Conservation (phyloP, 2,888 invertebrate genomes). For the Strigamia crassipes region DNA sequence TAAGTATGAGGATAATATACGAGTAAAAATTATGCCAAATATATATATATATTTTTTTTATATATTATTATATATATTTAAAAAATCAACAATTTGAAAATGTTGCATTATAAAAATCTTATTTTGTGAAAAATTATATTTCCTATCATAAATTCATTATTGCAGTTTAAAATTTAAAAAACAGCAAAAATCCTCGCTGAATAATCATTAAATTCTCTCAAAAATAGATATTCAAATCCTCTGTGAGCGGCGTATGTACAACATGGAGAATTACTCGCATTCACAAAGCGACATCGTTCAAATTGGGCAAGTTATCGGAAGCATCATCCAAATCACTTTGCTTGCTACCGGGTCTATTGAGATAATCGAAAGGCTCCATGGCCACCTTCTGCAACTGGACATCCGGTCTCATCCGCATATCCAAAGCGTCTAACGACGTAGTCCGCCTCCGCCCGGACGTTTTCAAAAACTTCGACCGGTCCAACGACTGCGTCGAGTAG, state of each 20-base stretch:
- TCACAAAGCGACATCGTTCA: slow-evolving; percentile 50
- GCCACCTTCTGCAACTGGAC: slow-evolving; percentile 49
- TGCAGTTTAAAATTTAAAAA: too few relatives aligned
- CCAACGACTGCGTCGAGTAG: slow-evolving; percentile 49
- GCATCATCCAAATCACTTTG: slow-evolving; percentile 48
- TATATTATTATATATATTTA: background rate
- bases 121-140: too few relatives aligned
- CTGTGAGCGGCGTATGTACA: too few relatives aligned
- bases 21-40: background rate
- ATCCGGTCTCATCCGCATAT: slow-evolving; percentile 47
- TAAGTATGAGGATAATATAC: background rate
- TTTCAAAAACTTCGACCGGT: slow-evolving; percentile 45
- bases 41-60: background rate
- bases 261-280: too few relatives aligned
- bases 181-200: too few relatives aligned
- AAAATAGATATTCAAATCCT: too few relatives aligned
- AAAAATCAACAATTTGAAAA: background rate
- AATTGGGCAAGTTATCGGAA: slow-evolving; percentile 47
- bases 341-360: slow-evolving; percentile 50
- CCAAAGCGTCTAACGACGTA: slow-evolving; percentile 49
- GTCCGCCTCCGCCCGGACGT: slow-evolving; percentile 45
- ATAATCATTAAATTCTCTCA: too few relatives aligned
- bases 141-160: too few relatives aligned
- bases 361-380: slow-evolving; percentile 50
- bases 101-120: too few relatives aligned